Base-by-base conservation (phyloP, 2,797 vertebrate species). In the Dromococcyx pavoninus region DNA sequence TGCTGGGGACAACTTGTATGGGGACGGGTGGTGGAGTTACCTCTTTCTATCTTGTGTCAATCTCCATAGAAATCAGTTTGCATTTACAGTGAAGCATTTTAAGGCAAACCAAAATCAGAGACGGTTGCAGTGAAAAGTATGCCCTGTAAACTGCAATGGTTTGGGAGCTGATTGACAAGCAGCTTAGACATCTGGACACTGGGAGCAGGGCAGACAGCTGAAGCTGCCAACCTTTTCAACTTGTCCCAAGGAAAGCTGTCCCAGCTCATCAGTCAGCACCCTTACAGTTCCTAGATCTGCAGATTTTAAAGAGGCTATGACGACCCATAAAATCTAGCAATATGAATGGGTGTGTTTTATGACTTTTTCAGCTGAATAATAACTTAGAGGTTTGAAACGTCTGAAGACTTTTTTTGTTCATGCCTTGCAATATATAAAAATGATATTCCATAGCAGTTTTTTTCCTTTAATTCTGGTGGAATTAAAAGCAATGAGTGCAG, bases 221-320 rank as follows among this genome's bases (percentile, higher is more conserved):
- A 94, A 93, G 90, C 86, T 94, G 92, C 86, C 95, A 95, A 64
- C 71, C 64, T 91, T 93, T 94, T 94, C 93, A 92, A 64, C 44
- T 95, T 76, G 50, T 93, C 62, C 90, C 1, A 44, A 64, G 71
- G 67, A 94, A 95, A 82, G 44, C 88, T 95, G 83, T 88, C 90
- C 90, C 80, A 85, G 56, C 74, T 95, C 71, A 79, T 95, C 82
- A 92, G 60, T 96, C 93, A 93, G 78, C 69, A 74, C 70, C 70
- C 58, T 76, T 82, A 37, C 15, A 48, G 54, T 88, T 88, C 81
- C 58, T 69, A 77, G 86, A 46, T 71, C 48, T 93, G 48, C 18
- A 61, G 30, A 87, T 93, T 90, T 93, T 93, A 74, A 89, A 88
- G 56, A 84, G 46, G 7, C 44, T 67, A 67, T 65, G 37, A 28